Base-by-base conservation (phyloP, 1,140 invertebrate genomes). In the Aphaenogaster floridana region DNA sequence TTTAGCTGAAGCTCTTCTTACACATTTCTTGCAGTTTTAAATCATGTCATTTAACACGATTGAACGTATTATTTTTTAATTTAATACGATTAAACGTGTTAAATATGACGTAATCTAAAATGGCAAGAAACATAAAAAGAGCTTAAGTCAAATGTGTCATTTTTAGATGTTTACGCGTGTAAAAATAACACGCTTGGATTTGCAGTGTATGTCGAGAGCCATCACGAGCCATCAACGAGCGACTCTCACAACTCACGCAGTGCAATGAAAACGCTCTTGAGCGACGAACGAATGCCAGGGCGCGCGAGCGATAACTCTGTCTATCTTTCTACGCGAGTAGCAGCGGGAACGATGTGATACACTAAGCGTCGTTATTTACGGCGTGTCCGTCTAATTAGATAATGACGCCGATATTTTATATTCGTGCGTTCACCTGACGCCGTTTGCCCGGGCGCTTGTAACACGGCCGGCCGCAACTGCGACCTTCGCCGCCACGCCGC, bases 341-440 rank as follows among this genome's bases (percentile, higher is more conserved):
- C 48, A 13, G 66, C 42, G 2, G 28, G 13, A 72, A 77, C 52
- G 17, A 28, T 11, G 42, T 57, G 69, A 52, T 80, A 52, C 21
- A 42, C 48, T 69, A 52, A 80, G 64, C n/a, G 48, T 83, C 63
- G 54, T 87, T 87, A 87, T 54, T 87, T 87, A 84, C 66, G 48
- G 45, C 54, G 59, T 85, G 80, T 61, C 59, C 52, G 48, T 59
- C 86, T 87, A 87, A 87, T 77, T 87, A 76, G 80, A 87, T 87
- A 87, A 87, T 69, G 71, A 34, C 39, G 61, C 5, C 42, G 80
- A 87, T 85, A 87, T 85, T 87, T 87, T 85, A 69, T 87, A 85
- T 85, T 34, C 59, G 48, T 80, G 61, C 77, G 77, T 71, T 86
- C 13, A 45, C 69, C 48, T 17, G 57, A 77, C 61, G 77, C 45